These are phyloP conservation scores for Drosophila nr. fundita DNA, from an alignment of 2,888 invertebrate genomes.

Conservation along the genomic window DNA sequence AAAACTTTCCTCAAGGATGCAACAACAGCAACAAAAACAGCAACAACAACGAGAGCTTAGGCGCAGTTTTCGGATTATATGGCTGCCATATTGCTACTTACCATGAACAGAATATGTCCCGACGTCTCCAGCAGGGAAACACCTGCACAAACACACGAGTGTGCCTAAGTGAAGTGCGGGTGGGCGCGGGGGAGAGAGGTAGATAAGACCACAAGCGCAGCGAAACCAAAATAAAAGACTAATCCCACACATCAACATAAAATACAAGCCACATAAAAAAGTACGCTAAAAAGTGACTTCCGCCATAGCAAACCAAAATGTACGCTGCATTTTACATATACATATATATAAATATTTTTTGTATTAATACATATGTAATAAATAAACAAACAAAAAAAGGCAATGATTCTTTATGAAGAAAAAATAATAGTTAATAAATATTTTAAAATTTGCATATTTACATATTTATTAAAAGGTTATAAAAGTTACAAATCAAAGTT, in stretches of 20 bases:
- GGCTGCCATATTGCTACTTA: slow-evolving; percentile 28
- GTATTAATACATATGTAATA: background rate
- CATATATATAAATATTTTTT: background rate
- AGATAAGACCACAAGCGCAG: slow-evolving; percentile 33
- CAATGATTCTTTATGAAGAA: background rate
- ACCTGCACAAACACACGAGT: slow-evolving; percentile 49
- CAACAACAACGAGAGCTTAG: slow-evolving; percentile 1
- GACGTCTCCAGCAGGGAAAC: slow-evolving; percentile 35
- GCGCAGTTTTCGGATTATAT: slow-evolving; percentile 33
- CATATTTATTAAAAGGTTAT: background rate
- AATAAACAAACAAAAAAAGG: background rate
- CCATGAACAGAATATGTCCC: slow-evolving; percentile 47
- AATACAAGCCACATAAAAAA: slow-evolving; percentile 41
- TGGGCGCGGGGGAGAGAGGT: background rate
- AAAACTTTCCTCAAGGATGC: slow-evolving; percentile 51
- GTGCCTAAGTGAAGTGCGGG: slow-evolving; percentile 12
- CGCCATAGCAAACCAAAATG: background rate
- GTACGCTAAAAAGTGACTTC: slow-evolving; percentile 3
- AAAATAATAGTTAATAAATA: background rate
- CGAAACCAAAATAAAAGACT: slow-evolving; percentile 19
- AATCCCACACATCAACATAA: slow-evolving; percentile 18
- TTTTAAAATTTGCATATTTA: background rate
- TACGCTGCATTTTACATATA: slow-evolving; percentile 1
- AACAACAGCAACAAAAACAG: slow-evolving; percentile 22
- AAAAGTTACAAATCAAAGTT: background rate